These are phyloP conservation scores for Palythoa heliodiscus DNA, from an alignment of 92 coral and sea anemone genomes.

Conservation along the genomic window DNA sequence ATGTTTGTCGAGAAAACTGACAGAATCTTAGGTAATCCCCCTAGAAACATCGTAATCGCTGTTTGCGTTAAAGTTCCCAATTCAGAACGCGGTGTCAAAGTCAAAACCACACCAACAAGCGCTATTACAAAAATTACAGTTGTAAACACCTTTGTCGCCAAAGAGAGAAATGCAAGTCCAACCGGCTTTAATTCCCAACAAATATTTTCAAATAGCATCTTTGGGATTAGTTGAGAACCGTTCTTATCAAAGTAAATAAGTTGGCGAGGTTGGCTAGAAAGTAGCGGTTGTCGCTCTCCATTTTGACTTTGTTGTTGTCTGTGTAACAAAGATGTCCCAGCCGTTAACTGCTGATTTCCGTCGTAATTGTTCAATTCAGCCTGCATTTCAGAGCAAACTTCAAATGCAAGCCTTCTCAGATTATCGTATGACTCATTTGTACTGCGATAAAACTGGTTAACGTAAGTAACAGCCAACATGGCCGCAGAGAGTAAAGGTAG, in stretches of 20 bases:
- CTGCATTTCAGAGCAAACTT: slow-evolving; percentile 16
- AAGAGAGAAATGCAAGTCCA: background rate
- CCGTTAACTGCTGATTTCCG: background rate
- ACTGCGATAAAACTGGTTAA: slow-evolving; percentile 1
- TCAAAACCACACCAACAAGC: background rate
- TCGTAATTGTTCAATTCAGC: background rate
- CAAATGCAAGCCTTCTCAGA: background rate
- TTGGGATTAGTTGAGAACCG: background rate
- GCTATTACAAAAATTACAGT: background rate
- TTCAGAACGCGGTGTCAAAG: slow-evolving; percentile 12
- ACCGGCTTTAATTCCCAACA: background rate
- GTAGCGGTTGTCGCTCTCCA: background rate
- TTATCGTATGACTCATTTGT: slow-evolving; percentile 30
- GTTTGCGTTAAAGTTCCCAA: background rate
- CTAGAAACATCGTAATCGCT: background rate
- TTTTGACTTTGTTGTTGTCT: background rate
- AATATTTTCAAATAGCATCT: slow-evolving; percentile 4
- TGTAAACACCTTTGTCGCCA: background rate
- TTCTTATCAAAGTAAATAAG: background rate
- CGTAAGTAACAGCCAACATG: background rate
- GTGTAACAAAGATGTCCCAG: no score
- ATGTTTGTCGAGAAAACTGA: background rate
- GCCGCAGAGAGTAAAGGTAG: background rate
- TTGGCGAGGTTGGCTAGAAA: background rate
- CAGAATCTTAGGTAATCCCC: background rate